phyloP scores from a whole-genome alignment of 2,888 invertebrate genomes.

The Eupithecia exiguata region DNA sequence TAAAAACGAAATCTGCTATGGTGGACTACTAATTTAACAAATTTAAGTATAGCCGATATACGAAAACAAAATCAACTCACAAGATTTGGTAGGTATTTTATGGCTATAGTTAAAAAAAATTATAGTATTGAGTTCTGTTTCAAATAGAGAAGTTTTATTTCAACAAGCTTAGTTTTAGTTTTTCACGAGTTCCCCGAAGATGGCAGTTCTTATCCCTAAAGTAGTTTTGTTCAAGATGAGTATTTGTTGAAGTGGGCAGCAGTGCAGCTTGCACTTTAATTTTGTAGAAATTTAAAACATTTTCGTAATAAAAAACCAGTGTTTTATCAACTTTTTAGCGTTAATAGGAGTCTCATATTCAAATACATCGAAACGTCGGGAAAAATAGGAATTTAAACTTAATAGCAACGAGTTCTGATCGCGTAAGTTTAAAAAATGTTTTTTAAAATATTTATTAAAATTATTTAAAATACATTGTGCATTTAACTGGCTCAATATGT shows the following conservation, averaged over 20 bases:
- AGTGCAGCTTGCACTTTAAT: constrained; percentile 26
- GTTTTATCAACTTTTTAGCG: background rate
- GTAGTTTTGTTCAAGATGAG: constrained; percentile 41
- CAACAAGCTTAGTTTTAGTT: constrained; percentile 20
- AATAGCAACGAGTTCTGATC: no score
- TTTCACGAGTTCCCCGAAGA: constrained; percentile 30
- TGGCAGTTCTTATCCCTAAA: constrained; percentile 36
- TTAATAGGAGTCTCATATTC: background rate
- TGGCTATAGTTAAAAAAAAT: background rate
- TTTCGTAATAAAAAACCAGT: background rate
- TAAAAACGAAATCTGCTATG: background rate
- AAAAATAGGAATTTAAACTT: background rate
- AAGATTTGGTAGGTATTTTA: background rate
- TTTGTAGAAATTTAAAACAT: background rate
- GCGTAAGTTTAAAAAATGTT: no score
- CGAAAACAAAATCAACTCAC: background rate
- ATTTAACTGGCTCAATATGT: no score
- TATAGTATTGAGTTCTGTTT: constrained; percentile 7
- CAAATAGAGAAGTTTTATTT: constrained; percentile 19
- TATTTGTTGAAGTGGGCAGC: constrained; percentile 35
- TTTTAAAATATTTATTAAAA: no score
- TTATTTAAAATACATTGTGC: no score
- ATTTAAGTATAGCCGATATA: background rate
- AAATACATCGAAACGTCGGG: background rate
- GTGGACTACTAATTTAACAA: background rate